Evolutionary conservation across 2,797 vertebrate species (phyloP).

Genomic region (Mus spretus): DNA sequence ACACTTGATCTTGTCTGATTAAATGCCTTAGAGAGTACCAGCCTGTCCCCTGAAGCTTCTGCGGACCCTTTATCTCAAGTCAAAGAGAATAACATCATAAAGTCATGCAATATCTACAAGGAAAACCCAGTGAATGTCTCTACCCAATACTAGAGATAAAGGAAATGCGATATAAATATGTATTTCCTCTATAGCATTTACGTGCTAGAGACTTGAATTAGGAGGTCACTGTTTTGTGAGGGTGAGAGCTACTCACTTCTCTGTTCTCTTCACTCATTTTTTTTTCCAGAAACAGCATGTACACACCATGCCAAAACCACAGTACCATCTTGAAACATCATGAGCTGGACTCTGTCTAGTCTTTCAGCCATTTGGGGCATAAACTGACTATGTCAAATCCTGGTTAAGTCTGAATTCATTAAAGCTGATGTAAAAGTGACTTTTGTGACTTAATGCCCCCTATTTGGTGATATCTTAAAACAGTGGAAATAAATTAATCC

Average conservation of each 20-base stretch:
- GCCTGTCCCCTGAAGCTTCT: neutral
- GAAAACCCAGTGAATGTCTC: neutral
- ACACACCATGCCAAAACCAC: constrained; percentile 3
- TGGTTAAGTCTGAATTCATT: constrained; percentile 48
- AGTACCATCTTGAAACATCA: neutral
- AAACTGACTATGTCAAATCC: constrained; percentile 19
- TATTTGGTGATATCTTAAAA: neutral
- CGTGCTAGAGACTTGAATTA: neutral
- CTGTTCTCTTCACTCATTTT: neutral
- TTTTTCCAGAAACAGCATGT: constrained; percentile 30
- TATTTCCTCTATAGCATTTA: neutral
- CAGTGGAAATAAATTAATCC: constrained; percentile 39
- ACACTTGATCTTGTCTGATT: neutral
- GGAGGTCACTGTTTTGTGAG: neutral
- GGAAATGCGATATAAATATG: neutral
- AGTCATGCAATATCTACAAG: neutral
- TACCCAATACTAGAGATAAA: neutral
- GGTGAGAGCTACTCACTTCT: neutral
- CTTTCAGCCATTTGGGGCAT: constrained; percentile 2
- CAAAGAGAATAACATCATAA: neutral
- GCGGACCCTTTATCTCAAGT: neutral
- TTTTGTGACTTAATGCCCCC: neutral
- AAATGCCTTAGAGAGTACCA: neutral
- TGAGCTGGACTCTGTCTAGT: neutral
- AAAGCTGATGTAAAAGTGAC: constrained; percentile 30